phyloP scores from a whole-genome alignment of 2,888 invertebrate genomes.

The Himalopsyche japonica region DNA sequence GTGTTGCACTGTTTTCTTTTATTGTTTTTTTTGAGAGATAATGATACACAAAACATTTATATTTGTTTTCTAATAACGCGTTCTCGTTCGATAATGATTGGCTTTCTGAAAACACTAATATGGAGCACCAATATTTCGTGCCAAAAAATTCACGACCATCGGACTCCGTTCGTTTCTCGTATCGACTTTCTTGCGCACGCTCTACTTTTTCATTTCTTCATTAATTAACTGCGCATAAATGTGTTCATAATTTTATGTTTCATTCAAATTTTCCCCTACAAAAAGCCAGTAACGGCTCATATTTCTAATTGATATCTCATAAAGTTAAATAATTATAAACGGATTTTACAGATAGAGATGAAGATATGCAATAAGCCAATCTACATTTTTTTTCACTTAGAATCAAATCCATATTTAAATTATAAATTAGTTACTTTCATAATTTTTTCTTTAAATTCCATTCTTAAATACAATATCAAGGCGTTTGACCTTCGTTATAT shows the following conservation, averaged over 20 bases:
- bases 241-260: neutral
- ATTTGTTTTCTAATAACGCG: neutral
- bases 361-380: neutral
- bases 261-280: neutral
- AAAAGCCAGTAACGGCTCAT: neutral
- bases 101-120: neutral
- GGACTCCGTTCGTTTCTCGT: neutral
- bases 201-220: neutral
- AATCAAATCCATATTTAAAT: too few relatives aligned
- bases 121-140: neutral
- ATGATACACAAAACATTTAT: neutral
- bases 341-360: neutral
- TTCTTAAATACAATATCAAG: too few relatives aligned
- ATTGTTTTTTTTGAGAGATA: too few relatives aligned
- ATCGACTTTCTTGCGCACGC: neutral
- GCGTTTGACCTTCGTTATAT: too few relatives aligned
- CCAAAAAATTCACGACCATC: neutral
- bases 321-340: neutral
- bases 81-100: neutral
- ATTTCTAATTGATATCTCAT: neutral
- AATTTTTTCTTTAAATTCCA: neutral
- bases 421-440: too few relatives aligned
- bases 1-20: too few relatives aligned
- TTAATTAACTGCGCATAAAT: neutral
- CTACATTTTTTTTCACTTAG: neutral